Evolutionary conservation across 2,888 invertebrate species (phyloP), one percentile per base, ranked within the genome.

Genomic region (Scaptomyza cyrtandrae): DNA sequence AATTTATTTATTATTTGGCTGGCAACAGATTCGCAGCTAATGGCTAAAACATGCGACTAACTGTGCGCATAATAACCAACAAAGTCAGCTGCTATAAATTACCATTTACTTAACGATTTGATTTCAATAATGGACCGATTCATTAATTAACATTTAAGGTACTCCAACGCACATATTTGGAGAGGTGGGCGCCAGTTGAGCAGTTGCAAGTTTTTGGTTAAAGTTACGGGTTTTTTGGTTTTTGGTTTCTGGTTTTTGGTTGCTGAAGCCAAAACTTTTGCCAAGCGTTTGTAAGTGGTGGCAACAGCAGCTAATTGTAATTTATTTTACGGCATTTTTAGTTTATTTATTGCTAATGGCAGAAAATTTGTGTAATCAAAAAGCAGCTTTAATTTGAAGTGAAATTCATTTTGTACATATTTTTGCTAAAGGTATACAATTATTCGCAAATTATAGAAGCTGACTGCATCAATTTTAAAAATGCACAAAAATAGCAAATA

Each of bases 121-220:
- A 88, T 86, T 86, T 79, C 78, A 82, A 86, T 84, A 79, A 86
- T 87, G 85, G 82, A 57, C 52, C 86, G 67, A 85, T 85, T 78
- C 86, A 88, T 85, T 86, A 85, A 85, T 88, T 85, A 88, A 64
- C 76, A 80, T 72, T 75, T 65, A 67, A 70, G 54, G 55, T 62
- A 33, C 48, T 41, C 46, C 9, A 70, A 61, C 54, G 39, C 48
- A 19, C 50, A 37, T 35, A 29, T 24, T 9, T 14, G 16, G 16
- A 9, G 14, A 45, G 50, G 37, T 58, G 19, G 56, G 24, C 16
- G 33, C 16, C 31, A 27, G 27, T 11, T 39, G 53, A 6, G 41
- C 37, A 61, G 35, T 67, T 43, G 41, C 58, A 62, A 81, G 60
- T 66, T 67, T 58, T 54, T 31, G 54, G 48, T 48, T 43, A 41